Conservation (phyloP, 2,113 vertebrate genomes). For the Dissostichus mawsoni region DNA sequence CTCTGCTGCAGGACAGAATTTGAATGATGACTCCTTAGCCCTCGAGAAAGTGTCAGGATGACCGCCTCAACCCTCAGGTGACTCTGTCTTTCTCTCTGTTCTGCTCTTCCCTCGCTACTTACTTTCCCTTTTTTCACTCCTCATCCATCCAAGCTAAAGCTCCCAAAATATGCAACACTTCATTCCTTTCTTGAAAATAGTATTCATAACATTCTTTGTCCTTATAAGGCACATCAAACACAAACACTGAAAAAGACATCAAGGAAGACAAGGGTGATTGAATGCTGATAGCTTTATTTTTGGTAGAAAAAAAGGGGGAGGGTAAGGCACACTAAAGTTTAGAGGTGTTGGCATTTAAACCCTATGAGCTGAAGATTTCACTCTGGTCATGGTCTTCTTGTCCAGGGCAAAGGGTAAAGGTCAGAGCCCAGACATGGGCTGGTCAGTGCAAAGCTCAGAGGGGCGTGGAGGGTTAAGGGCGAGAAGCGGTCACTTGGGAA, state of each 20-base stretch:
- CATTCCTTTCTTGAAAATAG: conserved; percentile 5
- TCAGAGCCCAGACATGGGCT: conserved; percentile 72
- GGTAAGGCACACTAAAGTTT: conserved; percentile 54
- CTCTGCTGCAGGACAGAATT: conserved; percentile 42
- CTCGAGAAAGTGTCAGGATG: conserved; percentile 69
- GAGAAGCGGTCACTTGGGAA: conserved; percentile 63
- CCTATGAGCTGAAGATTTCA: conserved; percentile 40
- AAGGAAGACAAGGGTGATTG: conserved; percentile 50
- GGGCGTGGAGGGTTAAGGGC: conserved; percentile 61
- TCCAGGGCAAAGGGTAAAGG: conserved; percentile 73
- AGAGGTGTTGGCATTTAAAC: conserved; percentile 53
- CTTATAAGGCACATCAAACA: not conserved
- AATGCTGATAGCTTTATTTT: conserved; percentile 83
- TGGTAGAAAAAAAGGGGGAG: conserved; percentile 19
- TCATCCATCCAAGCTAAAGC: conserved; percentile 8
- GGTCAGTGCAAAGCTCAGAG: conserved; percentile 70
- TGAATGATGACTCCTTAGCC: conserved; percentile 69
- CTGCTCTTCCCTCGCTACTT: conserved; percentile 28
- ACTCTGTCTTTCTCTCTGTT: conserved; percentile 37
- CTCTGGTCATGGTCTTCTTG: conserved; percentile 57
- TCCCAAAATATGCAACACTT: conserved; percentile 10
- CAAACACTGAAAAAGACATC: conserved; percentile 18
- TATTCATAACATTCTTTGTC: not conserved
- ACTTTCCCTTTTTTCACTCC: conserved; percentile 20
- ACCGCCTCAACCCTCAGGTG: conserved; percentile 70